A percentile compares a stretch with the other conserved stretches of the same genome.
phyloP scores from a whole-genome alignment of 2,888 invertebrate species.

The Lamproptera curius region DNA sequence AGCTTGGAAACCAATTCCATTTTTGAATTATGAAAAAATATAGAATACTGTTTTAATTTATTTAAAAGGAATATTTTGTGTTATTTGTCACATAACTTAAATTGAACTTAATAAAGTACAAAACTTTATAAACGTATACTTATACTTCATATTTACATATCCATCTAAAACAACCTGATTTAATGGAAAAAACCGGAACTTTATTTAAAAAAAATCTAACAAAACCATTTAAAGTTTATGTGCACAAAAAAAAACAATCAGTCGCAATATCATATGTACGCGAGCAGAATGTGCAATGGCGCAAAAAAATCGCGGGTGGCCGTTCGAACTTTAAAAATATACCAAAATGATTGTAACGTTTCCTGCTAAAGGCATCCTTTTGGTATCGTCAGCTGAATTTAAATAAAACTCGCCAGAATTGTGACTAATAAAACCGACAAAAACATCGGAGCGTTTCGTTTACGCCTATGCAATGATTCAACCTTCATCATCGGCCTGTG shows the following conservation, averaged over 20 bases:
- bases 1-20: too few relatives aligned
- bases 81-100: too few relatives aligned
- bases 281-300: not conserved
- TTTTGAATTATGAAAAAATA: too few relatives aligned
- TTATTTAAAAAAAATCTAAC: too few relatives aligned
- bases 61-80: too few relatives aligned
- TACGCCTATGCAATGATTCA: not conserved
- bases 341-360: conserved; percentile 4
- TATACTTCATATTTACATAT: too few relatives aligned
- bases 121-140: too few relatives aligned
- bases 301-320: conserved; percentile 12
- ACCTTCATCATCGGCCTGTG: too few relatives aligned
- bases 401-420: conserved; percentile 17
- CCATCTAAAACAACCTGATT: too few relatives aligned
- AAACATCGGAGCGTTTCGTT: not conserved
- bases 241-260: not conserved
- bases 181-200: too few relatives aligned
- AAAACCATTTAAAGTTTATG: not conserved
- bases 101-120: too few relatives aligned
- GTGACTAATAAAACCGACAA: conserved; percentile 14
- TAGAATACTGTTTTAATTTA: not conserved
- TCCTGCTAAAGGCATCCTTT: conserved; percentile 17
- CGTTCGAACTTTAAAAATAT: conserved; percentile 12
- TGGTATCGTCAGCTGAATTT: conserved; percentile 13
- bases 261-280: not conserved